These are phyloP conservation scores for Thripadectes ignobilis DNA, from an alignment of 2,797 vertebrate genomes.

Conservation along the genomic window DNA sequence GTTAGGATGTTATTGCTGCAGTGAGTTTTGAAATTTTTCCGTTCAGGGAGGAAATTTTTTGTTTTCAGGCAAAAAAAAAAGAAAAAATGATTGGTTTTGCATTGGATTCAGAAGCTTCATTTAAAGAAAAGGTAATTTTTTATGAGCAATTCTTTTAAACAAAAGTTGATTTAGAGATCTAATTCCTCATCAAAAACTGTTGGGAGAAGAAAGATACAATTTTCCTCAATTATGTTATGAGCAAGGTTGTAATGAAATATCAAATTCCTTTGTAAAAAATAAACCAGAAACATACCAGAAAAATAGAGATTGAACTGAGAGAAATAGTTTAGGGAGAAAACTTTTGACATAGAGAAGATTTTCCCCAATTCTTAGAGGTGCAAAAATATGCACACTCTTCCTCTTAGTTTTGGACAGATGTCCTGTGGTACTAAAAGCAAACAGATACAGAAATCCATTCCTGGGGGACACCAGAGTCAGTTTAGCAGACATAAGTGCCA, in stretches of 20 bases:
- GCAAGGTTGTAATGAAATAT: not conserved
- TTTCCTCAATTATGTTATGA: not conserved
- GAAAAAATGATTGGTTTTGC: fast-evolving
- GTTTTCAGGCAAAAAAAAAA: not conserved
- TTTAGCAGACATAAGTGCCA: not conserved
- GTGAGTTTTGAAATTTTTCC: conserved; percentile 5
- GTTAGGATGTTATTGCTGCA: not conserved
- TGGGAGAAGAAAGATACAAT: not conserved
- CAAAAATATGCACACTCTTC: not conserved
- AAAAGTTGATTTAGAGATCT: not conserved
- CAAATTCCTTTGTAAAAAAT: not conserved
- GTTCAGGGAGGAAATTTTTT: not conserved
- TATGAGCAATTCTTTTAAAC: not conserved
- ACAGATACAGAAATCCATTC: not conserved
- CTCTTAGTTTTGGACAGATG: not conserved
- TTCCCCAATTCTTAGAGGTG: not conserved
- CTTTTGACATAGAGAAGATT: not conserved
- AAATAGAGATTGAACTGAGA: not conserved
- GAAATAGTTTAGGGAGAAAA: not conserved
- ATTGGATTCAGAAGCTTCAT: not conserved
- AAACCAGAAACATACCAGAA: not conserved
- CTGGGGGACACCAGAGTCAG: not conserved
- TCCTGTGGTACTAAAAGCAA: not conserved
- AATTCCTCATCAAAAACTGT: not conserved
- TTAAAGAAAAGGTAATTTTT: not conserved